Evolutionary conservation across 2,113 vertebrate species (phyloP).

Genomic region (Otus sunia): DNA sequence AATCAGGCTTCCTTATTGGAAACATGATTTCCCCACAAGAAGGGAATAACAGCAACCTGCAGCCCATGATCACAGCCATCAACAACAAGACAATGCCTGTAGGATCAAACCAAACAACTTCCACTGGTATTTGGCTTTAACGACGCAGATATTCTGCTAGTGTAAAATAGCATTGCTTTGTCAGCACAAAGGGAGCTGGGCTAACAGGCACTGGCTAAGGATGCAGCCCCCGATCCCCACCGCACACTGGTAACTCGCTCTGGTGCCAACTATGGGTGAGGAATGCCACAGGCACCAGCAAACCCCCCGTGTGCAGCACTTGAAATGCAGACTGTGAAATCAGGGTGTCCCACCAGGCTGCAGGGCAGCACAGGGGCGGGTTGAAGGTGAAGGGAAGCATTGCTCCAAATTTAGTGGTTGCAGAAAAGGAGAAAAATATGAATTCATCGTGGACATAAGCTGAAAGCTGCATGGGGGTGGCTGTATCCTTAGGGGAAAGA

Average conservation of each 20-base stretch:
- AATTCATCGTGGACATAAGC: not conserved
- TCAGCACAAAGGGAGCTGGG: accelerated
- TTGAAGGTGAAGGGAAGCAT: not conserved
- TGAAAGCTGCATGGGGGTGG: not conserved
- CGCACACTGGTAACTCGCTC: not conserved
- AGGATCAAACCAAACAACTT: not conserved
- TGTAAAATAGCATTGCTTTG: not conserved
- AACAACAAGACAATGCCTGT: not conserved
- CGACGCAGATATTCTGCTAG: not conserved
- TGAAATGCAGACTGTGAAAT: not conserved
- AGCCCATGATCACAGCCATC: not conserved
- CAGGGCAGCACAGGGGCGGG: not conserved
- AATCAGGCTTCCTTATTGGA: not conserved
- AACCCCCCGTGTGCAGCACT: not conserved
- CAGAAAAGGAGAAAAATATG: not conserved
- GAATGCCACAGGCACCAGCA: not conserved
- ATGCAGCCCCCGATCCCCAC: not conserved
- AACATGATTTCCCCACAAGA: not conserved
- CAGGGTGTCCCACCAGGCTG: not conserved
- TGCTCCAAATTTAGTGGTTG: not conserved
- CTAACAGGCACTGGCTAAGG: not conserved
- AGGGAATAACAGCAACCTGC: not conserved
- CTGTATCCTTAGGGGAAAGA: not conserved
- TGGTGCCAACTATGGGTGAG: accelerated
- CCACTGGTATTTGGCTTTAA: not conserved